Conservation (phyloP, 1,140 invertebrate species). For the Sycophaga agraensis region DNA sequence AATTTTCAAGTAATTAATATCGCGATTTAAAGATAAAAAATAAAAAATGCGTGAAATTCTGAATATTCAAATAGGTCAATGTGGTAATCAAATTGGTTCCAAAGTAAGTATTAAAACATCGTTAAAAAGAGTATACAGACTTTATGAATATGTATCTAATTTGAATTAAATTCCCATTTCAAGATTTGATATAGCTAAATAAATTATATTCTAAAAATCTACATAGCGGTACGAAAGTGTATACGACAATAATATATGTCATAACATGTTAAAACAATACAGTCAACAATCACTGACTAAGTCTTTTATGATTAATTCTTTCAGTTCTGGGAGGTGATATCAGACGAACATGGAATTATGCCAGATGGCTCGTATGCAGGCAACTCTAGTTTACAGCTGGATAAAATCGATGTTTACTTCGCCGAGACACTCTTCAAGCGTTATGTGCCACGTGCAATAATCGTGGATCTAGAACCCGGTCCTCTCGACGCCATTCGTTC, state of each 20-base stretch:
- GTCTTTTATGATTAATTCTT: slow-evolving; percentile 31
- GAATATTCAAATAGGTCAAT: slow-evolving; percentile 65
- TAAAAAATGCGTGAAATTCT: slow-evolving; percentile 64
- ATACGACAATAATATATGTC: no score
- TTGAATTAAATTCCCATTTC: no score
- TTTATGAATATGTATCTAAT: no score
- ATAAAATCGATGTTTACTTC: slow-evolving; percentile 66
- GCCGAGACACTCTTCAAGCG: slow-evolving; percentile 62
- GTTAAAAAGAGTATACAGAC: no score
- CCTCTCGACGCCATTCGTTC: slow-evolving; percentile 70
- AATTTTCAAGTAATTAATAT: slow-evolving; percentile 10
- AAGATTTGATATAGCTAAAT: no score
- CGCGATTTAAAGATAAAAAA: slow-evolving; percentile 7
- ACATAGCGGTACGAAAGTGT: no score
- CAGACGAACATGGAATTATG: slow-evolving; percentile 67
- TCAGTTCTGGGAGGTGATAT: slow-evolving; percentile 76
- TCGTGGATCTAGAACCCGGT: slow-evolving; percentile 73
- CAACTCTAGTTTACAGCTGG: slow-evolving; percentile 63
- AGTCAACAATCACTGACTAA: no score
- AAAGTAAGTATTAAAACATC: slow-evolving; percentile 53
- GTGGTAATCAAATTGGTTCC: slow-evolving; percentile 66
- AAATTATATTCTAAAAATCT: no score
- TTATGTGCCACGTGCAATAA: slow-evolving; percentile 70
- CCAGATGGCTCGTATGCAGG: slow-evolving; percentile 62
- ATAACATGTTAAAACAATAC: no score